phyloP scores from a whole-genome alignment of 2,113 vertebrate species.

The Scolopax mira region DNA sequence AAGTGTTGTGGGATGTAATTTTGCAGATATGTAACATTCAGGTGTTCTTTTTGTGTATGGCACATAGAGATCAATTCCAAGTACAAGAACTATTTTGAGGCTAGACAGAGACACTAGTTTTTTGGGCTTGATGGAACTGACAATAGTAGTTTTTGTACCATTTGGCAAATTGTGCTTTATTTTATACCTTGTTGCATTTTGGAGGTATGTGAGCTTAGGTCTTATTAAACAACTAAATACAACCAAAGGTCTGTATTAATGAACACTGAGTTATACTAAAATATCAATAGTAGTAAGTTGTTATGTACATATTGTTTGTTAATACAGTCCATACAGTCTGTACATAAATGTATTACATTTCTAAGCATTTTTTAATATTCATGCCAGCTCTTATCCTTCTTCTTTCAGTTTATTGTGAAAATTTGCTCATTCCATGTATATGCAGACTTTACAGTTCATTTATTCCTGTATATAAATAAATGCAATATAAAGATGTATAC shows the following conservation, averaged over 20 bases:
- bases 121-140: constrained; percentile 67
- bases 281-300: constrained; percentile 47
- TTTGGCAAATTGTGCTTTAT: constrained; percentile 64
- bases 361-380: constrained; percentile 78
- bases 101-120: constrained; percentile 73
- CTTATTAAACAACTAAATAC: constrained; percentile 62
- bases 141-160: constrained; percentile 73
- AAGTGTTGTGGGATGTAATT: constrained; percentile 64
- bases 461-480: constrained; percentile 89
- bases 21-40: constrained; percentile 70
- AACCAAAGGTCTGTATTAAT: constrained; percentile 78
- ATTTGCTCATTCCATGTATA: constrained; percentile 69
- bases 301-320: constrained; percentile 79
- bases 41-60: constrained; percentile 68
- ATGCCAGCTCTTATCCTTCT: constrained; percentile 68
- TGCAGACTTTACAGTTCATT: constrained; percentile 75
- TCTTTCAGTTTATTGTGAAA: constrained; percentile 76
- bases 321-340: constrained; percentile 68
- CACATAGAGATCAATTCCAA: constrained; percentile 72
- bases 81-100: constrained; percentile 76
- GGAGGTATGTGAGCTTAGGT: constrained; percentile 57
- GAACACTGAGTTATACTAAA: constrained; percentile 69
- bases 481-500: constrained; percentile 95
- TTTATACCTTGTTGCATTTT: constrained; percentile 71
- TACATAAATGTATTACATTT: constrained; percentile 80